These are phyloP conservation scores for Limnothrissa miodon DNA, from an alignment of 2,113 vertebrate genomes.

Conservation along the genomic window DNA sequence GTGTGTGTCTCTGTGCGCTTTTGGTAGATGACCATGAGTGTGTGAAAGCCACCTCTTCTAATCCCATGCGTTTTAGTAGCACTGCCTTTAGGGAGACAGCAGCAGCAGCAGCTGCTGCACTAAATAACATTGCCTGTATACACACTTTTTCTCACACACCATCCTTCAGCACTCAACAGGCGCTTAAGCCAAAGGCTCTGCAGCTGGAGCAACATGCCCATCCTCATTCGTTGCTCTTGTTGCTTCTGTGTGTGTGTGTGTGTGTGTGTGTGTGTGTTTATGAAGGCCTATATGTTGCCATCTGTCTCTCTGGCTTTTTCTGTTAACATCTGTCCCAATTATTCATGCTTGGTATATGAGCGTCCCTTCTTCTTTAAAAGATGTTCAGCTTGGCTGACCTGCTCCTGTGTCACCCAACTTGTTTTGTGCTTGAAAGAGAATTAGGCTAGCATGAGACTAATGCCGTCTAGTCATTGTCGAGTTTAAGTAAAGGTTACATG, in stretches of 20 bases:
- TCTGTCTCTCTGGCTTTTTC: background rate
- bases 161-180: conserved; percentile 29
- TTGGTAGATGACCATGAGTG: background rate
- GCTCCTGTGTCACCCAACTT: background rate
- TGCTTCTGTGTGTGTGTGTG: background rate
- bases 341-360: background rate
- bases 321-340: background rate
- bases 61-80: background rate
- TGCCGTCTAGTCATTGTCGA: background rate
- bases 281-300: background rate
- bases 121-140: conserved; percentile 11
- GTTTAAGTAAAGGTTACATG: background rate
- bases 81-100: conserved; percentile 10
- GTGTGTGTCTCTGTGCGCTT: background rate
- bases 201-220: background rate
- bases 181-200: background rate
- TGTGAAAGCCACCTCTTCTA: conserved; percentile 14
- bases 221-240: background rate
- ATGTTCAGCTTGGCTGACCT: background rate
- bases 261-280: conserved; percentile 14
- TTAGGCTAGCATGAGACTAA: background rate
- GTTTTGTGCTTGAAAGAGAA: background rate
- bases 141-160: background rate
- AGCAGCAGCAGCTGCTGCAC: conserved; percentile 28
- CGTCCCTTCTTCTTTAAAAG: background rate